These are phyloP conservation scores for Catharus fuscescens DNA, from an alignment of 2,113 vertebrate genomes.

Conservation along the genomic window DNA sequence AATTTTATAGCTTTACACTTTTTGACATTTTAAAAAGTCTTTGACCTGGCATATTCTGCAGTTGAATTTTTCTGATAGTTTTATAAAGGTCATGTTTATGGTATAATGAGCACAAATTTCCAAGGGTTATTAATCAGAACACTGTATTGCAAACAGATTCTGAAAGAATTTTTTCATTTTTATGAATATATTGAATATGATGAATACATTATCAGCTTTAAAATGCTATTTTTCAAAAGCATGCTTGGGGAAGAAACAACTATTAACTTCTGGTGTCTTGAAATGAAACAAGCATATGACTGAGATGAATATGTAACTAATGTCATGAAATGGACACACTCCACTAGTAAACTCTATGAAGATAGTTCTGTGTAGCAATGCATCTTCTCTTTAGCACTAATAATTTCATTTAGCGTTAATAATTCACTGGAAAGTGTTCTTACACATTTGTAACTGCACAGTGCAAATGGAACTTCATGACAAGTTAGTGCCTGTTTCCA, in stretches of 20 bases:
- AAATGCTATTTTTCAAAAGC: conserved; percentile 56
- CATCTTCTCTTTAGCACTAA: background rate
- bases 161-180: conserved; percentile 49
- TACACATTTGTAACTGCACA: background rate
- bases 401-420: conserved; percentile 21
- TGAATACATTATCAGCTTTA: conserved; percentile 44
- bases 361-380: background rate
- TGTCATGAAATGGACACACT: background rate
- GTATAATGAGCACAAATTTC: conserved; percentile 74
- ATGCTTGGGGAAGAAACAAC: conserved; percentile 19
- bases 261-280: conserved; percentile 32
- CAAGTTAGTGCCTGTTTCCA: background rate
- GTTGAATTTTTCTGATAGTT: conserved; percentile 70
- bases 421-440: background rate
- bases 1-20: conserved; percentile 64
- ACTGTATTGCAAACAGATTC: conserved; percentile 61
- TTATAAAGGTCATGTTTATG: conserved; percentile 77
- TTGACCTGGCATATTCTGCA: conserved; percentile 64
- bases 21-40: conserved; percentile 72
- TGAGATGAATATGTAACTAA: conserved; percentile 27
- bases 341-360: background rate
- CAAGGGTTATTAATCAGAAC: conserved; percentile 73
- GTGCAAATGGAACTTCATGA: background rate
- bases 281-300: background rate
- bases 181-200: background rate